Evolutionary conservation across 64 coral and sea anemone species (phyloP).

Genomic region (Astreopora myriophthalma): DNA sequence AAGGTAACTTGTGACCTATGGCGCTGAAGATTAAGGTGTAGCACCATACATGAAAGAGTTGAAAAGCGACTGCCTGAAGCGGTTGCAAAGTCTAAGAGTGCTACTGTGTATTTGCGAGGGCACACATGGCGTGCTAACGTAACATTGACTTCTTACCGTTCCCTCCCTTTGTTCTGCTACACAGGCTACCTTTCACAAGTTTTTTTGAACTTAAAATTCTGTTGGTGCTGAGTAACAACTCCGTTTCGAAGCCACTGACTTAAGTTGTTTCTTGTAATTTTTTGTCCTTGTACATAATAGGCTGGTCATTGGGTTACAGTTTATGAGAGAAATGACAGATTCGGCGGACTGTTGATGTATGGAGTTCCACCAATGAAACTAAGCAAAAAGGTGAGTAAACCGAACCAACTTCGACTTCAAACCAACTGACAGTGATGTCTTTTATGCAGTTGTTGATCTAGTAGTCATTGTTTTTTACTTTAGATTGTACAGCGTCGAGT

Average conservation of each 20-base stretch:
- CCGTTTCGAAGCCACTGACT: neutral
- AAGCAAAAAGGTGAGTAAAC: constrained; percentile 73
- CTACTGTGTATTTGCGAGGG: too few relatives aligned
- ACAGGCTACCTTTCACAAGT: neutral
- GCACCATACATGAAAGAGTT: too few relatives aligned
- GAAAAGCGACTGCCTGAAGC: too few relatives aligned
- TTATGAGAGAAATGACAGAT: constrained; percentile 89
- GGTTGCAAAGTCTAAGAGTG: too few relatives aligned
- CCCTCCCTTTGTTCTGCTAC: neutral
- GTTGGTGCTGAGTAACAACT: neutral
- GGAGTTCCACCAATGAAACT: constrained; percentile 98
- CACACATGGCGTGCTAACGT: too few relatives aligned
- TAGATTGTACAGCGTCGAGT: constrained; percentile 85
- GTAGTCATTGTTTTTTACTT: neutral
- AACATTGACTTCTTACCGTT: too few relatives aligned
- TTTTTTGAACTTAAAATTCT: neutral
- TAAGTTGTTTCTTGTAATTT: neutral
- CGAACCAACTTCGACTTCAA: neutral
- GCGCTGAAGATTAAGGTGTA: neutral
- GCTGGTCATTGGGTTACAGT: constrained; percentile 93
- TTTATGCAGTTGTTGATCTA: neutral
- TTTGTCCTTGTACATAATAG: neutral
- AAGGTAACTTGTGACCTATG: constrained; percentile 61
- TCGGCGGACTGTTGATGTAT: constrained; percentile 93
- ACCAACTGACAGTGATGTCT: neutral